Percentiles rank a stretch among this genome's conserved stretches.
phyloP scores from a whole-genome alignment of 1,140 invertebrate species.

The Cepaea nemoralis region DNA sequence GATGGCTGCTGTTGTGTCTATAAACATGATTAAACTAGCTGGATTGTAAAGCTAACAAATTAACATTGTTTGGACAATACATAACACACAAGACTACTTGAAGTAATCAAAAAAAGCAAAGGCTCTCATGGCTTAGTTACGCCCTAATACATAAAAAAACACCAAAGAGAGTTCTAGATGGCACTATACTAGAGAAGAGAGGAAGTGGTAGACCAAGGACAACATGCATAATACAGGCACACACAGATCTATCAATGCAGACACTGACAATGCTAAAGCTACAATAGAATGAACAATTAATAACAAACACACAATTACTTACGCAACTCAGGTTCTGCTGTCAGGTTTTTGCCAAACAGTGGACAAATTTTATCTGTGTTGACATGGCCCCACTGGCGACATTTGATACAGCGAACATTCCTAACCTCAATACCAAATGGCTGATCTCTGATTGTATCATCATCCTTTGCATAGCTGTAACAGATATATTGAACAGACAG shows the following conservation, averaged over 20 bases:
- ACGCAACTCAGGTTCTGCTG: slow-evolving; percentile 69
- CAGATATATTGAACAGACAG: slow-evolving; percentile 42
- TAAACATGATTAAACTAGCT: too few species aligned
- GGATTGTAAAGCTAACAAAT: too few species aligned
- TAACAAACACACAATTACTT: slow-evolving; percentile 41
- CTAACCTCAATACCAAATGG: slow-evolving; percentile 97
- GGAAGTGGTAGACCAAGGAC: too few species aligned
- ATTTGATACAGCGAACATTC: slow-evolving; percentile 98
- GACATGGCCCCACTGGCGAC: slow-evolving; percentile 99
- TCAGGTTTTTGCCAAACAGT: slow-evolving; percentile 78
- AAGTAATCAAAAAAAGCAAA: too few species aligned
- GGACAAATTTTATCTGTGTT: slow-evolving; percentile 98
- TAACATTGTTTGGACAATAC: too few species aligned
- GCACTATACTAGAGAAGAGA: too few species aligned
- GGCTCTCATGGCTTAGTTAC: too few species aligned
- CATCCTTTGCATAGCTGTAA: slow-evolving; percentile 90
- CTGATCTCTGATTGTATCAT: slow-evolving; percentile 96
- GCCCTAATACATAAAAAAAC: too few species aligned
- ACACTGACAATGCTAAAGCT: too few species aligned
- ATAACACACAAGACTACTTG: too few species aligned
- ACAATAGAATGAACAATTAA: not conserved
- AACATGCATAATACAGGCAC: not conserved
- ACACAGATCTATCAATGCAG: not conserved
- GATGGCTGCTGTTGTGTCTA: too few species aligned
- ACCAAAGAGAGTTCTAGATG: too few species aligned